Evolutionary conservation across 2,797 vertebrate species (phyloP).

Genomic region (Nannoperca australis): DNA sequence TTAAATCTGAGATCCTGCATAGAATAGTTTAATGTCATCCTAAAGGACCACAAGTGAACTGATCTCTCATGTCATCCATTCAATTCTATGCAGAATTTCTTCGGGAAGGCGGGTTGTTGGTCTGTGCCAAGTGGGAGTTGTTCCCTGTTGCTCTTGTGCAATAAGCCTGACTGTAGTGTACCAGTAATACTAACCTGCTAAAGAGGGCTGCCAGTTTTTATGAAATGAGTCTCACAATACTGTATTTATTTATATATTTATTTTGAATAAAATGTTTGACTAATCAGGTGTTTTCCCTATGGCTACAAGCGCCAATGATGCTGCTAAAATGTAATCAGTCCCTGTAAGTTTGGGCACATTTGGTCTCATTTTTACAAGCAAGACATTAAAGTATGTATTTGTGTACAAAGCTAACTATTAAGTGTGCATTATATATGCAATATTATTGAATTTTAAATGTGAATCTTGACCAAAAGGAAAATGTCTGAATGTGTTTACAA

Average conservation of each 20-base stretch:
- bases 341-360: constrained; percentile 59
- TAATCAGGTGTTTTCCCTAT: constrained; percentile 62
- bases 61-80: not conserved
- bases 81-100: constrained; percentile 64
- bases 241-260: constrained; percentile 43
- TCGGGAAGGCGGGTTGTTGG: constrained; percentile 52
- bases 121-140: constrained; percentile 63
- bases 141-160: constrained; percentile 68
- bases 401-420: constrained; percentile 58
- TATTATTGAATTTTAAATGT: constrained; percentile 62
- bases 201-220: constrained; percentile 65
- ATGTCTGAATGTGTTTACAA: constrained; percentile 61
- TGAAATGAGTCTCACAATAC: constrained; percentile 15
- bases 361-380: constrained; percentile 58
- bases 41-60: not conserved
- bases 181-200: constrained; percentile 34
- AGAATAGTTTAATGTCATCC: not conserved
- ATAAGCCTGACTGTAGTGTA: constrained; percentile 62
- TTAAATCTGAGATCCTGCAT: constrained; percentile 68
- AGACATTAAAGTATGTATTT: constrained; percentile 45
- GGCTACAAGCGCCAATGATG: constrained; percentile 54
- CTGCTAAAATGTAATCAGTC: constrained; percentile 70
- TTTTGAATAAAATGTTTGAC: constrained; percentile 56
- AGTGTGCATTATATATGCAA: constrained; percentile 51
- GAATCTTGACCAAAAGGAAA: constrained; percentile 64